phyloP scores from a whole-genome alignment of 2,113 vertebrate genomes.

The Pygoscelis adeliae region DNA sequence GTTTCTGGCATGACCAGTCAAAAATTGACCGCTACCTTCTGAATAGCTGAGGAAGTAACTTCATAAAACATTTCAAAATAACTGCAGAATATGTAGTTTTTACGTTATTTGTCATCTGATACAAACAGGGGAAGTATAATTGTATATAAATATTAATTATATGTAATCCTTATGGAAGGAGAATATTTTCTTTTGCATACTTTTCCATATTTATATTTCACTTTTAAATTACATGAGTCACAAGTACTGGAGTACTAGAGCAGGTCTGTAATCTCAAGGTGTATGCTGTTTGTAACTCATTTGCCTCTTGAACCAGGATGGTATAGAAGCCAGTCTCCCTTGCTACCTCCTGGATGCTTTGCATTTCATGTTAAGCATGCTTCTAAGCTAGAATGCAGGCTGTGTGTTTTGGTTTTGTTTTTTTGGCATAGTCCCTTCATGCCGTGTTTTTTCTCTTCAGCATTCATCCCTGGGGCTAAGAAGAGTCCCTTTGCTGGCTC shows the following conservation, averaged over 20 bases:
- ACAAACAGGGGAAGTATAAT: background rate
- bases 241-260: background rate
- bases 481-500: background rate
- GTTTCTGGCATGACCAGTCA: background rate
- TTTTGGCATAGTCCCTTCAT: background rate
- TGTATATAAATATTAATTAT: background rate
- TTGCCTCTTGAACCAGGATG: background rate
- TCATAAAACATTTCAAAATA: background rate
- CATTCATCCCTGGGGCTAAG: background rate
- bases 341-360: background rate
- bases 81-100: background rate
- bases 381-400: background rate
- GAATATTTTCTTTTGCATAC: background rate
- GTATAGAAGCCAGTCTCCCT: background rate
- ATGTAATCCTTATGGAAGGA: background rate
- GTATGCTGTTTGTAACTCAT: background rate
- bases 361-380: background rate
- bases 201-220: background rate
- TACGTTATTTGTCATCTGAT: background rate
- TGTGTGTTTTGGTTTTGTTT: background rate
- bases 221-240: background rate
- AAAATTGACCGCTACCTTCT: background rate
- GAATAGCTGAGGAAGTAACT: background rate
- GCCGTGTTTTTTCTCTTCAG: background rate
- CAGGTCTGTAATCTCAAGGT: background rate